These are phyloP conservation scores for Clitarchus hookeri DNA, from an alignment of 2,888 invertebrate species.

Conservation along the genomic window DNA sequence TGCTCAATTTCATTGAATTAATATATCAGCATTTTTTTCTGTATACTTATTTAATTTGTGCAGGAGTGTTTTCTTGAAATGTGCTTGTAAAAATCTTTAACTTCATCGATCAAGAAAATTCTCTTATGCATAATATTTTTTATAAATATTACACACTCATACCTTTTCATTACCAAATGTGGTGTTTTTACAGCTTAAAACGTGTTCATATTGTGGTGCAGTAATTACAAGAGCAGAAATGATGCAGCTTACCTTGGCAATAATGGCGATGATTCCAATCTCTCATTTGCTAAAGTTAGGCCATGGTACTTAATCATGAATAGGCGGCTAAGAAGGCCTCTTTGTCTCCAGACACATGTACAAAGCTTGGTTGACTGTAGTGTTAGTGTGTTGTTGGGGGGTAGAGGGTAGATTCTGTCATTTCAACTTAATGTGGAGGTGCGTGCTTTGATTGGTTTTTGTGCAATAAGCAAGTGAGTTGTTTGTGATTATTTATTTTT, in stretches of 20 bases:
- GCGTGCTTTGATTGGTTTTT: background rate
- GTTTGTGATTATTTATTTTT: slow-evolving; percentile 1
- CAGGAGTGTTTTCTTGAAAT: too few species aligned
- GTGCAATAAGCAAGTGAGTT: background rate
- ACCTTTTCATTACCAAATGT: background rate
- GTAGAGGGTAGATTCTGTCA: background rate
- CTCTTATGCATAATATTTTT: background rate
- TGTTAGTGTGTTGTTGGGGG: background rate
- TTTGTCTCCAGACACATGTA: background rate
- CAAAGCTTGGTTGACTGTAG: background rate
- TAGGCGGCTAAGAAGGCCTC: background rate
- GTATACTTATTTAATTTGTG: too few species aligned
- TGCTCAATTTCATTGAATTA: too few species aligned
- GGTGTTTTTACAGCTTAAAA: background rate
- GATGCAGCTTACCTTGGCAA: background rate
- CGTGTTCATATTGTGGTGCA: background rate
- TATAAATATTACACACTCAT: background rate
- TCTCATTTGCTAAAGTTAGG: background rate
- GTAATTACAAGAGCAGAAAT: background rate
- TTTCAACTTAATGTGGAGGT: background rate
- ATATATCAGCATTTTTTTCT: too few species aligned
- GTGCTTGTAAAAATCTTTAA: too few species aligned
- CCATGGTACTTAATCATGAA: background rate
- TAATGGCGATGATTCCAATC: background rate
- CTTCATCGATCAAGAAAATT: background rate